phyloP scores from a whole-genome alignment of 2,113 vertebrate species.

The Amia ocellicauda region DNA sequence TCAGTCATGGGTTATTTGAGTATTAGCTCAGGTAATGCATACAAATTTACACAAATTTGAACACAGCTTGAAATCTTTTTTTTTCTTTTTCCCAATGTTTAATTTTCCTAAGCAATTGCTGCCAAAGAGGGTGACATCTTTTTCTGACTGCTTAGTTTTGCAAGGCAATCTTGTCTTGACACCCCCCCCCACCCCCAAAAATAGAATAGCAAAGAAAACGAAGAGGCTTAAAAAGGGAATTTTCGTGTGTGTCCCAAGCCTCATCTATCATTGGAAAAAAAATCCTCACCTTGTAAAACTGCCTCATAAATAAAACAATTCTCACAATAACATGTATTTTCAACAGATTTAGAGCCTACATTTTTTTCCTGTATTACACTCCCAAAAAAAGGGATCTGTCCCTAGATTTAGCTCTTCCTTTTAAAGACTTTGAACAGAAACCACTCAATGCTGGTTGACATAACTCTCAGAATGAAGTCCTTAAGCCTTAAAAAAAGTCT shows the following conservation, averaged over 20 bases:
- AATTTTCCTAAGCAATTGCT: conserved; percentile 16
- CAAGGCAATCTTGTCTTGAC: background rate
- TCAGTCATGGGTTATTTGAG: background rate
- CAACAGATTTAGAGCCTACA: background rate
- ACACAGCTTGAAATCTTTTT: conserved; percentile 1
- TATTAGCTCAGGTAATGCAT: background rate
- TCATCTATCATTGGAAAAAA: background rate
- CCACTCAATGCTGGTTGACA: too few species aligned
- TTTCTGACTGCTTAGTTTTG: conserved; percentile 12
- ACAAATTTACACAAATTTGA: conserved; percentile 8
- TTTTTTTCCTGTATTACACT: background rate
- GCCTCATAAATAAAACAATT: background rate
- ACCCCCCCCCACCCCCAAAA: conserved; percentile 4
- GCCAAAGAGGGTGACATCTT: conserved; percentile 1
- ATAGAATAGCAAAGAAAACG: too few species aligned
- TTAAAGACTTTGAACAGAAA: background rate
- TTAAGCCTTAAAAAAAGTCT: background rate
- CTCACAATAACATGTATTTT: background rate
- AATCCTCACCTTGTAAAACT: background rate
- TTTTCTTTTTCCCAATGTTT: conserved; percentile 9
- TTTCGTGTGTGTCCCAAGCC: background rate
- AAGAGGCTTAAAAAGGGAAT: conserved; percentile 2
- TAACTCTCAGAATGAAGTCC: background rate
- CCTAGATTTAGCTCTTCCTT: background rate
- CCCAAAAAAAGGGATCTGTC: background rate